Evolutionary conservation across 1,140 invertebrate genomes (phyloP), one percentile per base, ranked within the genome.

Genomic region (Drosophila equinoxialis): DNA sequence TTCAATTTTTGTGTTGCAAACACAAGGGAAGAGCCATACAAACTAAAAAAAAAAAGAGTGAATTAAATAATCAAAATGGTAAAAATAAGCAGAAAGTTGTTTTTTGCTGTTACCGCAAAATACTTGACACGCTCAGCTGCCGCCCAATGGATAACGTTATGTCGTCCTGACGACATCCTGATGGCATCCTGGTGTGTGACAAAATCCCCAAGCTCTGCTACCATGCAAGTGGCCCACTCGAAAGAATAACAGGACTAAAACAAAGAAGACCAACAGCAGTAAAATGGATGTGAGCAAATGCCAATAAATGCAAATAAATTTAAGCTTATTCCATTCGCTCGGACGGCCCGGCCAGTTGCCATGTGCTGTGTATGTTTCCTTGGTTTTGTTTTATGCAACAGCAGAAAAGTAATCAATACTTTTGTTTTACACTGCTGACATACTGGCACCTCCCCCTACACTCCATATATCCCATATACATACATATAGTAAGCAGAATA

Each of bases 81-180:
- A 60, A 84, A 81, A 86, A 74, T 71, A 81, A 77, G 62, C 75
- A 74, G 59, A 80, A 74, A 85, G 71, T 65, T 75, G 68, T 41
- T 62, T n/a, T 67, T 68, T 84, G 60, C 68, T 60, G 60, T 69
- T 66, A 86, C 82, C 82, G 82, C 82, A 85, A 86, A 86, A 51
- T 75, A 85, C 82, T 85, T 82, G 82, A 85, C 82, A 85, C 68
- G 82, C 82, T 86, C 82, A 86, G 75, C 75, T 85, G 82, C 66
- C 70, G 68, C 45, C 33, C 63, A 65, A 63, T 69, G 74, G 74
- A 76, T 64, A 61, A 62, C 66, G 65, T 48, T 68, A 42, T 68
- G 59, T 61, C 69, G 51, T 42, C 54, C 37, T 10, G 41, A 14
- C 65, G 55, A n/a, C 10, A 13, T 30, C 13, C 11, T 17, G 42